Evolutionary conservation across 2,888 invertebrate genomes (phyloP).

Genomic region (Meiosimyza platycephala): DNA sequence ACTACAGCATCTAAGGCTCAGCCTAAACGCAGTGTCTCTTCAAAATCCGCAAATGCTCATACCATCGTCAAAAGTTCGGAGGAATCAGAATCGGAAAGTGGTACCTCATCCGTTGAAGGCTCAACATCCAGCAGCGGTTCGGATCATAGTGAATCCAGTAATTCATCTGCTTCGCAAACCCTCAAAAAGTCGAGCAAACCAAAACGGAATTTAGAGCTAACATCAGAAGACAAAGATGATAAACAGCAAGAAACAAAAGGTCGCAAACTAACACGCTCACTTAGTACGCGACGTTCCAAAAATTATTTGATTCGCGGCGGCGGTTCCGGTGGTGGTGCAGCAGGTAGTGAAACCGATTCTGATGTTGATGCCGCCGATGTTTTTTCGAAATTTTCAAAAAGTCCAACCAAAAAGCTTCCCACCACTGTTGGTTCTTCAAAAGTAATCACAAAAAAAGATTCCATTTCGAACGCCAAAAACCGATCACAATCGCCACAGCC

Average conservation of each 20-base stretch:
- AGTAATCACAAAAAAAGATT: conserved; percentile 63
- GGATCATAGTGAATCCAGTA: conserved; percentile 47
- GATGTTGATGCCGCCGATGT: conserved; percentile 63
- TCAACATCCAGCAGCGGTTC: conserved; percentile 63
- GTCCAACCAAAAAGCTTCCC: conserved; percentile 74
- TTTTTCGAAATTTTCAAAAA: conserved; percentile 71
- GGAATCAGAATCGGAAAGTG: conserved; percentile 44
- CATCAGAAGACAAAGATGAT: conserved; percentile 58
- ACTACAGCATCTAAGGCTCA: conserved; percentile 55
- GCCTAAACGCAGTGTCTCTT: conserved; percentile 49
- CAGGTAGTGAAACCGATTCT: conserved; percentile 61
- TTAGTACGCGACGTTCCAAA: conserved; percentile 76
- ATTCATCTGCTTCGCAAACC: conserved; percentile 42
- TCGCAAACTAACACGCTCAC: conserved; percentile 77
- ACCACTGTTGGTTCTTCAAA: conserved; percentile 46
- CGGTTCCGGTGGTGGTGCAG: conserved; percentile 58
- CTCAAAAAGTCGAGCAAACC: conserved; percentile 32
- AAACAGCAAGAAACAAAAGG: conserved; percentile 50
- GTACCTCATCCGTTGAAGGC: conserved; percentile 54
- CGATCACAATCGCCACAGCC: conserved; percentile 58
- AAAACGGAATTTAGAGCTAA: conserved; percentile 44
- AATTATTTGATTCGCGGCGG: conserved; percentile 68
- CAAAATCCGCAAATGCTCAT: conserved; percentile 37
- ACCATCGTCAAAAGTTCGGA: conserved; percentile 36
- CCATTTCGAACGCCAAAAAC: conserved; percentile 47